Conservation (phyloP, 2,888 invertebrate species). For the Diogma glabrata region DNA sequence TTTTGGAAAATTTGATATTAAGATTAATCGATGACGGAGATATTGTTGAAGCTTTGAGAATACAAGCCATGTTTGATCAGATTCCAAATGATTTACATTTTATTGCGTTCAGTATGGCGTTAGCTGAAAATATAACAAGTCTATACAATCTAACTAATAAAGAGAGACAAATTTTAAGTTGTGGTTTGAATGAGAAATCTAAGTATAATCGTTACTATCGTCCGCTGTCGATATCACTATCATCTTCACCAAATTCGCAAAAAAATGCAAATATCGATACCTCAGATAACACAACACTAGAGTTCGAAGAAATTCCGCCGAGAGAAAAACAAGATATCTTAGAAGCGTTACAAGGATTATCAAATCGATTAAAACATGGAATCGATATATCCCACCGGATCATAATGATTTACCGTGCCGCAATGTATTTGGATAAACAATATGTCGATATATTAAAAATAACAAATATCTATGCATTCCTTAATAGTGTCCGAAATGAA, state of each 20-base stretch:
- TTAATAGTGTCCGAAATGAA: constrained; percentile 41
- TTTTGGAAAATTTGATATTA: constrained; percentile 36
- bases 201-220: constrained; percentile 27
- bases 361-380: constrained; percentile 42
- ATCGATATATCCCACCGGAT: constrained; percentile 41
- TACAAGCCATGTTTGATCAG: constrained; percentile 38
- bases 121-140: constrained; percentile 47
- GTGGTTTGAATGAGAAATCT: constrained; percentile 31
- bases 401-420: constrained; percentile 43
- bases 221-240: constrained; percentile 13
- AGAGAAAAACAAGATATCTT: constrained; percentile 33
- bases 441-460: constrained; percentile 43
- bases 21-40: constrained; percentile 42
- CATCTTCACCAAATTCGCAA: constrained; percentile 8
- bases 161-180: constrained; percentile 44
- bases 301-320: constrained; percentile 34
- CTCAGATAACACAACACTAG: constrained; percentile 28
- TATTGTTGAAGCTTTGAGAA: constrained; percentile 43
- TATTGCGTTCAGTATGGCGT: constrained; percentile 45
- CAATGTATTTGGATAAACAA: constrained; percentile 43
- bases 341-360: constrained; percentile 38
- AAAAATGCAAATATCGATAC: constrained; percentile 26
- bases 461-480: constrained; percentile 39
- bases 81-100: constrained; percentile 42
- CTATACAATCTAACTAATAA: constrained; percentile 49